phyloP scores from a whole-genome alignment of 1,140 invertebrate genomes.

The Panagrolaimus sp. region DNA sequence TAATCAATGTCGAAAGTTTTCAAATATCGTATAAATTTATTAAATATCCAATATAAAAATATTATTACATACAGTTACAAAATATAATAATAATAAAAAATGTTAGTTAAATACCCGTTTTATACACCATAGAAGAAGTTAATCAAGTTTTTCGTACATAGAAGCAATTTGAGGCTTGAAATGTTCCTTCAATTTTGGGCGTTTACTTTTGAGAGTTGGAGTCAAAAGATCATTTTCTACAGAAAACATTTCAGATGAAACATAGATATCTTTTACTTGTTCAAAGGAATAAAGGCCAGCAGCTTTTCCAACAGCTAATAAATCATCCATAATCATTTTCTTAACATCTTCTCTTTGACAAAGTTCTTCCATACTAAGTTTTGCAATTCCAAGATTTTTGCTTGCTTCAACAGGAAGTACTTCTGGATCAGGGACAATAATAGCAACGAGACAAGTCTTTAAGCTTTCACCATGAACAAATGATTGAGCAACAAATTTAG shows the following conservation, averaged over 20 bases:
- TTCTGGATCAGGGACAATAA: constrained; percentile 43
- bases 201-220: constrained; percentile 87
- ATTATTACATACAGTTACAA: too few species aligned
- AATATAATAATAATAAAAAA: too few species aligned
- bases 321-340: constrained; percentile 39
- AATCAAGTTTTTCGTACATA: constrained; percentile 34
- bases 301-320: constrained; percentile 46
- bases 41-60: too few species aligned
- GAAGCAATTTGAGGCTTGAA: constrained; percentile 35
- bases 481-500: constrained; percentile 87
- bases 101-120: too few species aligned
- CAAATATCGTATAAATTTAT: too few species aligned
- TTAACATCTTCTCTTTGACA: constrained; percentile 23
- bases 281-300: constrained; percentile 54
- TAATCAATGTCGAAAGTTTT: too few species aligned
- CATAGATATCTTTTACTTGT: constrained; percentile 63
- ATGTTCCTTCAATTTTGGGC: constrained; percentile 51
- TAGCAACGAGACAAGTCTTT: constrained; percentile 63
- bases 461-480: constrained; percentile 94
- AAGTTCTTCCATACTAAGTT: constrained; percentile 13
- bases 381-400: background rate
- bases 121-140: background rate
- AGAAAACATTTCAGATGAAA: constrained; percentile 80
- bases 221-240: constrained; percentile 92
- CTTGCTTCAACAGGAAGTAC: constrained; percentile 19